Evolutionary conservation across 2,113 vertebrate genomes (phyloP), one percentile per base, ranked within the genome.

Genomic region (Tetrax tetrax): DNA sequence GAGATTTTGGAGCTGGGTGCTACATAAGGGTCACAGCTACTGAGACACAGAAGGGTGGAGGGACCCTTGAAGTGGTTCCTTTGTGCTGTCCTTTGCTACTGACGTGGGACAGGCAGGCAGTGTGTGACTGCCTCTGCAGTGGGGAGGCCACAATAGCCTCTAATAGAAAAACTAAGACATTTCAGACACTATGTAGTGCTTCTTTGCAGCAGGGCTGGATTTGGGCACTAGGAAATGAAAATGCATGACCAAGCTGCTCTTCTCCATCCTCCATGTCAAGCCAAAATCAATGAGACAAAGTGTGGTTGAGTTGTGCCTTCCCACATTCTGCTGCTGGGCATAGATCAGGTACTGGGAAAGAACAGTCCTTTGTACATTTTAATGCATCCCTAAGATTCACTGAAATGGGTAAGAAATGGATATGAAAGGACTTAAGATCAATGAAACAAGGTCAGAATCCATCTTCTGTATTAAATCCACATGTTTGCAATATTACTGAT

Each of bases 81-180:
- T 70, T 53, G 70, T 37, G 56, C 53, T 68, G 48, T 71, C 29
- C 54, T 43, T 78, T 48, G 38, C n/a, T 59, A 47, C 6, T 59
- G 41, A 60, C 6, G 28, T 24, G 45, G 22, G 35, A 75, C n/a
- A 66, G 74, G 63, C 16, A 53, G 37, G 37, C 37, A 82, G 16
- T 1, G 0, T 24, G 15, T 35, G 48, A 43, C 33, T 59, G 35
- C 11, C 43, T 80, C 38, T 0, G 1, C 63, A 77, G 45, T 7
- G 16, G 25, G 54, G 24, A 82, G 24, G 22, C n/a, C 75, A 56
- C n/a, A 72, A 48, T 10, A 88, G 18, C 35, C 21, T 68, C 63
- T 69, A 79, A 76, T 8, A 38, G 17, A 43, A 35, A 61, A 87
- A 89, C 37, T n/a, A 64, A 14, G 21, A 53, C 3, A 66, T 59